phyloP scores from a whole-genome alignment of 2,113 vertebrate genomes.

The Phoxinus phoxinus region DNA sequence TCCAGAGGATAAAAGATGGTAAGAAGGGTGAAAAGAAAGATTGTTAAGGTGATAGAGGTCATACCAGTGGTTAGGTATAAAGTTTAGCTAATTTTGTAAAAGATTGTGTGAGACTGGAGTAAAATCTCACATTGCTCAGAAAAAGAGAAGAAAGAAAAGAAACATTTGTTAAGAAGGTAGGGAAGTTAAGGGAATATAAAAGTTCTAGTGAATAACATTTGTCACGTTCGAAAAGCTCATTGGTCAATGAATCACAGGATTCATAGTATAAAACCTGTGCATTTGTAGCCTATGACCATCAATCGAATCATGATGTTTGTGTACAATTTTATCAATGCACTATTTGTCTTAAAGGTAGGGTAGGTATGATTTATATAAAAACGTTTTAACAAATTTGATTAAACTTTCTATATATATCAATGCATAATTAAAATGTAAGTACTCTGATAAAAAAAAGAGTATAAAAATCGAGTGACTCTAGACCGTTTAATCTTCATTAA shows the following conservation, averaged over 20 bases:
- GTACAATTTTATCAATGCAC: neutral
- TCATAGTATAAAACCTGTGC: neutral
- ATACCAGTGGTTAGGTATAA: constrained; percentile 64
- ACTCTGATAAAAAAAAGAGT: too few relatives aligned
- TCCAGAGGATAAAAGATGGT: constrained; percentile 57
- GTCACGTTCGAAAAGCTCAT: neutral
- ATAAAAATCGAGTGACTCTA: too few relatives aligned
- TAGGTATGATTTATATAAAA: too few relatives aligned
- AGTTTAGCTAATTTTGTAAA: constrained; percentile 20
- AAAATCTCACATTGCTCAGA: neutral
- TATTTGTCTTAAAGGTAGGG: neutral
- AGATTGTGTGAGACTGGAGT: constrained; percentile 31
- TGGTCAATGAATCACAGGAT: neutral
- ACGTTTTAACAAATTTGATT: too few relatives aligned
- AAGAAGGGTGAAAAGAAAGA: constrained; percentile 46
- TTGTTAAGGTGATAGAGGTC: constrained; percentile 46
- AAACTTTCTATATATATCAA: too few relatives aligned
- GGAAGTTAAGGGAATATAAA: neutral
- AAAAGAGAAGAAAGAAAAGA: neutral
- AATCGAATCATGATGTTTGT: neutral
- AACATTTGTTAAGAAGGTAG: neutral
- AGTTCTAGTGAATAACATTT: neutral
- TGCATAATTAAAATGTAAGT: too few relatives aligned
- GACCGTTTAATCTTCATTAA: too few relatives aligned
- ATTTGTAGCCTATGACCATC: neutral